Base-by-base conservation (phyloP, 2,888 invertebrate genomes). In the Octonoba sinensis region DNA sequence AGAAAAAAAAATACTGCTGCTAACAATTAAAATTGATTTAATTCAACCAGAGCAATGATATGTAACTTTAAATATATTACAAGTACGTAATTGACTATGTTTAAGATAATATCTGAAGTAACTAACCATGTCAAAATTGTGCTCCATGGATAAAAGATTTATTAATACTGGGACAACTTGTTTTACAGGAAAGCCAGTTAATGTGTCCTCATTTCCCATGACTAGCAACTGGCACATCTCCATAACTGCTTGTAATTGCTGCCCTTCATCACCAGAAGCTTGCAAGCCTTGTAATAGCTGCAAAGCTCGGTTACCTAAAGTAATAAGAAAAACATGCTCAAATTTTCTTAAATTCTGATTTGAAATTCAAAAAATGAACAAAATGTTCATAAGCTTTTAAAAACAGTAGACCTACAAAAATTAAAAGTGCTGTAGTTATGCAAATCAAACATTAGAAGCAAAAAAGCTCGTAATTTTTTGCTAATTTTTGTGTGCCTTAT, bases 141-240 rank as follows among this genome's bases (percentile, higher is more conserved):
- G 97, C 88, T 99, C 99, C 91, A 97, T 96, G 70, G 96, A 94
- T 24, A 99, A 92, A 78, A 99, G 90, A 86, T 93, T 93, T 84
- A 97, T 95, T 51, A 99, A 92, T 8, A 97, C 96, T 0, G 98
- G 97, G 65, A 99, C 97, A 18, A 97, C 97, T 89, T 97, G 97
- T 87, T 99, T 95, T 51, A 98, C 96, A 0, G 99, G 99, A 89
- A 99, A 98, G n/a, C 97, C 97, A 56, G 97, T 95, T 72, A 99
- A 91, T 0, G 97, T 97, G 89, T 99, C 99, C 90, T 99, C 99
- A 88, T 99, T 99, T 85, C 98, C 98, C 98, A 99, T 99, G 49
- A 99, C 97, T 75, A 99, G 91, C 89, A 99, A 93, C 90, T 99
- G 97, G 89, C 97, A 97, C 97, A 99, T 97, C 90, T 98, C 97